Percentiles rank a stretch among this genome's conserved stretches.
These are phyloP conservation scores for Tineola bisselliella DNA, from an alignment of 2,888 invertebrate genomes.

Conservation along the genomic window DNA sequence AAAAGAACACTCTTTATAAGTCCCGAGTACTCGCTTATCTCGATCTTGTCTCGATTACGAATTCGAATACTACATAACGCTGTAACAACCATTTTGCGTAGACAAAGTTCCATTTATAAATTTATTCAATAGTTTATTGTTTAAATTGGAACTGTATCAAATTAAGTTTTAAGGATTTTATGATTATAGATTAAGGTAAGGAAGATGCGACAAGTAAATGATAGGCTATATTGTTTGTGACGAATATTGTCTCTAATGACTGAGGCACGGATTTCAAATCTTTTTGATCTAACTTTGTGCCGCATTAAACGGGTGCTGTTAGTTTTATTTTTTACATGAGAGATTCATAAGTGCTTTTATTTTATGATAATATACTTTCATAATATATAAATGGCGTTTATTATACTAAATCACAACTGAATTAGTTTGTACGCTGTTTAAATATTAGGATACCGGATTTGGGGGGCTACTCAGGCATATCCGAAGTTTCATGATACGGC, in stretches of 20 bases:
- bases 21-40: constrained; percentile 13
- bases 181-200: constrained; percentile 23
- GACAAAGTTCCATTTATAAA: constrained; percentile 10
- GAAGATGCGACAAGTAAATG: constrained; percentile 38
- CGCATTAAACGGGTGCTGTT: constrained; percentile 19
- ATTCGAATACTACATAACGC: neutral
- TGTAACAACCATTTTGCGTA: neutral
- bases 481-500: no score
- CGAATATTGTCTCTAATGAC: constrained; percentile 35
- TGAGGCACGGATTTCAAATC: constrained; percentile 16
- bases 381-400: no score
- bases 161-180: constrained; percentile 17
- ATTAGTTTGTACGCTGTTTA: no score
- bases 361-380: neutral
- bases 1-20: constrained; percentile 19
- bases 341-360: neutral
- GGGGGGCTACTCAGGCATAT: no score
- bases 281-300: constrained; percentile 19
- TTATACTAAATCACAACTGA: no score
- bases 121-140: neutral
- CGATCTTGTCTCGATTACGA: constrained; percentile 14
- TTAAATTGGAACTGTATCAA: constrained; percentile 14
- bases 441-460: no score
- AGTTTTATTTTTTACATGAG: neutral
- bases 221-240: constrained; percentile 33